Percentiles rank a stretch among this genome's conserved stretches.
phyloP scores from a whole-genome alignment of 2,113 vertebrate species.

The Leucopsar rothschildi region DNA sequence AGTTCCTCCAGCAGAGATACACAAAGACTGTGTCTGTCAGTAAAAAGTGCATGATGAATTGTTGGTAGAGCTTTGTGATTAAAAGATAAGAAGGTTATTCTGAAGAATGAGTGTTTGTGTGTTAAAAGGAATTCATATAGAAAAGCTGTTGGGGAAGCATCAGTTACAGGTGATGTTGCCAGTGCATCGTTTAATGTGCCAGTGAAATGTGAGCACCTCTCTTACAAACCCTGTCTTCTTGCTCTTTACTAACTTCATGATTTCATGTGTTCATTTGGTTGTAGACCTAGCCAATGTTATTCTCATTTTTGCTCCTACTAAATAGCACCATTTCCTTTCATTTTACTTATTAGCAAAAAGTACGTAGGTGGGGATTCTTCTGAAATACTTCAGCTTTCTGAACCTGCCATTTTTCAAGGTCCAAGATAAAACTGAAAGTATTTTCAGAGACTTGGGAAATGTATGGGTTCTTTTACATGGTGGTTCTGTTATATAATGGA shows the following conservation, averaged over 20 bases:
- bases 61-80: neutral
- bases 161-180: neutral
- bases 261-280: neutral
- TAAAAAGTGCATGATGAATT: neutral
- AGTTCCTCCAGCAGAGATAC: neutral
- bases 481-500: neutral
- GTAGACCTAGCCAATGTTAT: neutral
- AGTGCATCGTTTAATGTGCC: neutral
- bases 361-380: neutral
- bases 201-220: neutral
- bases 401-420: neutral
- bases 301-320: neutral
- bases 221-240: neutral
- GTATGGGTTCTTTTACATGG: neutral
- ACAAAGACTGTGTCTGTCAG: neutral
- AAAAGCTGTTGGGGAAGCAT: neutral
- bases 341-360: neutral
- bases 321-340: neutral
- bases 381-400: neutral
- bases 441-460: neutral
- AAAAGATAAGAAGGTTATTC: neutral
- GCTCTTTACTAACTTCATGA: neutral
- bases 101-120: neutral
- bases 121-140: neutral
- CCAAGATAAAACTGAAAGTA: neutral